Conservation (phyloP, 2,113 vertebrate species). For the Hyperopisus bebe region DNA sequence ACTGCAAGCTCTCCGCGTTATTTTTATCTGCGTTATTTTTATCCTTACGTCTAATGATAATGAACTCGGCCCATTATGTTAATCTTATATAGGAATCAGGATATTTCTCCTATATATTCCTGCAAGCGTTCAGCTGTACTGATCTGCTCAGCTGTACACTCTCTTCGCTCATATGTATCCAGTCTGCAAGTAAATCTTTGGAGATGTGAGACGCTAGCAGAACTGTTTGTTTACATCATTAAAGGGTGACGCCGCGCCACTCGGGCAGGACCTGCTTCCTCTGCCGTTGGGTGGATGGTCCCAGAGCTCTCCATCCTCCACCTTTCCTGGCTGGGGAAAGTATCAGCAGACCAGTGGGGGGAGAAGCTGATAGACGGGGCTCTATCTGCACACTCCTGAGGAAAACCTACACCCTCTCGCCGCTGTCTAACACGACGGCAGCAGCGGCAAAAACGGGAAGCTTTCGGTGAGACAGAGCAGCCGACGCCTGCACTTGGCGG, state of each 20-base stretch:
- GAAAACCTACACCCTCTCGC: background rate
- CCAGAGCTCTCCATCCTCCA: background rate
- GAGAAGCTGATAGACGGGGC: background rate
- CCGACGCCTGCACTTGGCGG: background rate
- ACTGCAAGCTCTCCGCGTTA: background rate
- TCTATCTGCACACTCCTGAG: background rate
- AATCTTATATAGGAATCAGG: background rate
- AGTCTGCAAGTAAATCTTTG: background rate
- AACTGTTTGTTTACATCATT: background rate
- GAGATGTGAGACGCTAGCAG: background rate
- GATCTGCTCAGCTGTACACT: background rate
- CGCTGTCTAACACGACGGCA: background rate
- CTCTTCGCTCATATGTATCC: background rate
- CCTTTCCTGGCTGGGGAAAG: background rate
- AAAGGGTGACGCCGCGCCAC: background rate
- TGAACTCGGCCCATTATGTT: background rate
- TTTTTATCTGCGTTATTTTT: background rate
- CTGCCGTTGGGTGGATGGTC: background rate
- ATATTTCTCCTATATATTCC: background rate
- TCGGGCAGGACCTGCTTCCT: background rate
- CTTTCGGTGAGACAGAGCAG: background rate
- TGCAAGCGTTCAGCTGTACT: background rate
- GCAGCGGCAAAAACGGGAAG: background rate
- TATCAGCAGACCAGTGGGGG: background rate
- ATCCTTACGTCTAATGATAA: background rate